Percentiles rank a stretch among this genome's conserved stretches.
phyloP scores from a whole-genome alignment of 1,140 invertebrate genomes.

The Saccostrea echinata region DNA sequence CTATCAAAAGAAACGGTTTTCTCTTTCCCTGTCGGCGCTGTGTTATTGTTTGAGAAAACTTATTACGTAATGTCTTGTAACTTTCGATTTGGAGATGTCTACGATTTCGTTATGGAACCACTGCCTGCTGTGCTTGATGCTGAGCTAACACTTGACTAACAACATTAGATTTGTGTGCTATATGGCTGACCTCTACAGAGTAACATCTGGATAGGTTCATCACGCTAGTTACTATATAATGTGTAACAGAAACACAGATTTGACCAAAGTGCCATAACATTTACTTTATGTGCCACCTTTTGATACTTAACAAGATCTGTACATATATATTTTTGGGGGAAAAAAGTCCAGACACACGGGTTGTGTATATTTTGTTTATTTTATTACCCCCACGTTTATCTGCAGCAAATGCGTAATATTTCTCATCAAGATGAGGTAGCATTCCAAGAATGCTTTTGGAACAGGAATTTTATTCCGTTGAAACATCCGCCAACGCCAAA shows the following conservation, averaged over 20 bases:
- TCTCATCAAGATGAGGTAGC: constrained; percentile 3
- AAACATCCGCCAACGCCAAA: not conserved
- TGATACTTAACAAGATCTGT: not conserved
- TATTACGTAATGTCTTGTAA: constrained; percentile 13
- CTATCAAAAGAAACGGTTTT: not conserved
- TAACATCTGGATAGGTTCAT: not conserved
- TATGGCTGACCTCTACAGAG: not conserved
- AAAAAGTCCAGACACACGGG: not conserved
- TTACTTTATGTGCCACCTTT: not conserved
- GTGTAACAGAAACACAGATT: not conserved
- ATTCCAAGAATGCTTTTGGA: constrained; percentile 12
- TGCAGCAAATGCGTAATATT: constrained; percentile 19
- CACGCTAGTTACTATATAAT: not conserved
- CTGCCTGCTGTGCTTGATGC: not conserved
- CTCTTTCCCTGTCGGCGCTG: not conserved
- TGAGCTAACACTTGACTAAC: not conserved
- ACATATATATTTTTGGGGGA: too few species aligned
- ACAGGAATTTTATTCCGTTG: not conserved
- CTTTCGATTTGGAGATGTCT: constrained; percentile 5
- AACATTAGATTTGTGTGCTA: not conserved
- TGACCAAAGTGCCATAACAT: constrained; percentile 11
- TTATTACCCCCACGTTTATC: not conserved
- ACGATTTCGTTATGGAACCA: not conserved
- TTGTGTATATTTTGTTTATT: not conserved
- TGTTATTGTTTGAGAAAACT: not conserved